Percentiles rank a stretch among this genome's conserved stretches.
These are phyloP conservation scores for Anguilla rostrata DNA, from an alignment of 2,113 vertebrate species.

Conservation along the genomic window DNA sequence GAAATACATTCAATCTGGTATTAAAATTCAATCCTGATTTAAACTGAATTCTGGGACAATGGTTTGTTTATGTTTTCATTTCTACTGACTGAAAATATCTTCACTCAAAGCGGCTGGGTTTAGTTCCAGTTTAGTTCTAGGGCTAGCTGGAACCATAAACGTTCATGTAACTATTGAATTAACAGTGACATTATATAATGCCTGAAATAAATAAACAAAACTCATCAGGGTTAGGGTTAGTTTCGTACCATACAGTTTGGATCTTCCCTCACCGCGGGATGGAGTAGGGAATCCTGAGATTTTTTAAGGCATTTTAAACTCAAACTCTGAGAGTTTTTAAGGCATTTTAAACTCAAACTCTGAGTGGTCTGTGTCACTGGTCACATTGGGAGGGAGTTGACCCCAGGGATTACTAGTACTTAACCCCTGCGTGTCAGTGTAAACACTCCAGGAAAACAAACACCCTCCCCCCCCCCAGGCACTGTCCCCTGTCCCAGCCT, in stretches of 20 bases:
- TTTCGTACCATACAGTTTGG: too few relatives aligned
- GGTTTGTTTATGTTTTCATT: background rate
- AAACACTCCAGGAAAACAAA: constrained; percentile 21
- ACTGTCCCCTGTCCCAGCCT: background rate
- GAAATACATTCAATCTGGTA: background rate
- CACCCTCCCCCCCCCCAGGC: background rate
- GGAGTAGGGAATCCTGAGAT: too few relatives aligned
- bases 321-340: background rate
- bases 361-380: background rate
- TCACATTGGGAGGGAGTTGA: constrained; percentile 1
- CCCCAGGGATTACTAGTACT: constrained; percentile 26
- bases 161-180: background rate
- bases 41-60: background rate
- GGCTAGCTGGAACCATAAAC: background rate
- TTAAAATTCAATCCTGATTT: background rate
- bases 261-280: too few relatives aligned
- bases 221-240: background rate
- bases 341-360: background rate
- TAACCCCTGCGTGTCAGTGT: constrained; percentile 19
- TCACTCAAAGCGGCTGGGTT: background rate
- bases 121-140: background rate
- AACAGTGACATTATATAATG: background rate
- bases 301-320: too few relatives aligned
- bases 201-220: background rate
- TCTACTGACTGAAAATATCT: background rate